These are phyloP conservation scores for Phalacrocorax aristotelis DNA, from an alignment of 2,113 vertebrate genomes.

Conservation along the genomic window DNA sequence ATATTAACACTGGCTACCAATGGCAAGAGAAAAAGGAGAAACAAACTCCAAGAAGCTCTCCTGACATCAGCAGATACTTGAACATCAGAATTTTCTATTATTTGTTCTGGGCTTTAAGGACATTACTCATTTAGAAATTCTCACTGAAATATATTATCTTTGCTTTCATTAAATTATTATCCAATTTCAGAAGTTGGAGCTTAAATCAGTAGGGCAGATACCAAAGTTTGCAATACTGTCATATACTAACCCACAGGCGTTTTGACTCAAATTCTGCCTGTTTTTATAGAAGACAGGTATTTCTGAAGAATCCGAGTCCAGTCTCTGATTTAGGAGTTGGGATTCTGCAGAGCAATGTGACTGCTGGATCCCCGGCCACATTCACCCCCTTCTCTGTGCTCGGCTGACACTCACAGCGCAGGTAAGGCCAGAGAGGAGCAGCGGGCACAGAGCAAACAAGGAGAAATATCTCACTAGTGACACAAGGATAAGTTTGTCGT, in stretches of 20 bases:
- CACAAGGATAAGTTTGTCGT: neutral
- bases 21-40: neutral
- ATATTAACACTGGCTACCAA: neutral
- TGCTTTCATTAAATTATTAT: neutral
- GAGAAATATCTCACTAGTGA: neutral
- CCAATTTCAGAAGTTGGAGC: neutral
- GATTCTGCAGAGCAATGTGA: neutral
- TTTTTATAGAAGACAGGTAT: neutral
- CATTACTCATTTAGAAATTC: neutral
- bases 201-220: neutral
- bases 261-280: neutral
- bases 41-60: neutral
- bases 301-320: neutral
- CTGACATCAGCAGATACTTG: neutral
- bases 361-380: rapidly evolving
- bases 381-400: neutral
- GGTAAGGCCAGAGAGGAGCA: neutral
- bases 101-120: neutral
- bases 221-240: neutral
- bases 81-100: neutral
- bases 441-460: neutral
- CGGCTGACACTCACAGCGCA: neutral
- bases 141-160: neutral
- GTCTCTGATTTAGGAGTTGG: neutral
- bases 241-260: neutral